A percentile compares a stretch with the other conserved stretches of the same genome.
phyloP scores from a whole-genome alignment of 2,888 invertebrate species.

The Chloroclystis v-ata region DNA sequence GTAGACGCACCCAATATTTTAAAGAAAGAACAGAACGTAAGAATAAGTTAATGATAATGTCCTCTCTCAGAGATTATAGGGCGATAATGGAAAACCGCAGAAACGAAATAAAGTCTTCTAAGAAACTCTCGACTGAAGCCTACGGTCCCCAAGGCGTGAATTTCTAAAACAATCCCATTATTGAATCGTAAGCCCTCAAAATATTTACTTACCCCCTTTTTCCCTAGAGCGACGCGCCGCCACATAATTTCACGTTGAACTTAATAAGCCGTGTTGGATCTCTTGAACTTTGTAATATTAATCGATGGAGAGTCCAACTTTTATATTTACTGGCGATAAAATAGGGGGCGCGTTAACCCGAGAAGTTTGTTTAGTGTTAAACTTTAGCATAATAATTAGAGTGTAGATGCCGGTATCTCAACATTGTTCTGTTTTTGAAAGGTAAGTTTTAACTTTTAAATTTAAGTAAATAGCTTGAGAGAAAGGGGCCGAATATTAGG shows the following conservation, averaged over 20 bases:
- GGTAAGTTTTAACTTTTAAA: constrained; percentile 26
- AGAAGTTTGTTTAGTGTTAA: constrained; percentile 19
- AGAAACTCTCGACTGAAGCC: constrained; percentile 13
- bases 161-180: constrained; percentile 44
- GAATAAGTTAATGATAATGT: too few species aligned
- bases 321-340: constrained; percentile 49
- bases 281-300: constrained; percentile 51
- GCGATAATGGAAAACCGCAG: not conserved
- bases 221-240: constrained; percentile 31
- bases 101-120: not conserved
- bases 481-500: constrained; percentile 25
- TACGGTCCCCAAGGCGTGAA: constrained; percentile 36
- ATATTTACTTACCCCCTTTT: constrained; percentile 42
- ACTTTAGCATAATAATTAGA: constrained; percentile 24
- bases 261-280: constrained; percentile 49
- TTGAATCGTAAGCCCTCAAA: constrained; percentile 44
- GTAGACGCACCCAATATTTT: too few species aligned
- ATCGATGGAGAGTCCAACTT: constrained; percentile 51
- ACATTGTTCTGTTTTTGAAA: constrained; percentile 28
- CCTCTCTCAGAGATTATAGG: too few species aligned
- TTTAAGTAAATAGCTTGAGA: constrained; percentile 14
- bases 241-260: constrained; percentile 49
- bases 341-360: constrained; percentile 36
- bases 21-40: too few species aligned
- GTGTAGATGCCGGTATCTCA: constrained; percentile 26